These are phyloP conservation scores for Zaprionus ornatus DNA, from an alignment of 1,140 invertebrate species.

Conservation along the genomic window DNA sequence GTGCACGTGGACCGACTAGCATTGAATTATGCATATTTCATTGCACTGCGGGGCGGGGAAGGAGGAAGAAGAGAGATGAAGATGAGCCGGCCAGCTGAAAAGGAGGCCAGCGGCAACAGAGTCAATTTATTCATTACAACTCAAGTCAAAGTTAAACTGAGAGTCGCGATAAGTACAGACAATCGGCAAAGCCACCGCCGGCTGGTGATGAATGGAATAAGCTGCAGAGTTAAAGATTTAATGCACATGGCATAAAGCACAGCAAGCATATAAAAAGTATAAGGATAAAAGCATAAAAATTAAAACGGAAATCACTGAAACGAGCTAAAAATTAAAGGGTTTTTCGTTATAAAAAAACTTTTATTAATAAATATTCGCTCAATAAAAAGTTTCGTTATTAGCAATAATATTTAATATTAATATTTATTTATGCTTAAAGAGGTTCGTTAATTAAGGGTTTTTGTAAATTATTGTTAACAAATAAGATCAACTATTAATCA, in stretches of 20 bases:
- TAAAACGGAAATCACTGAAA: too few relatives aligned
- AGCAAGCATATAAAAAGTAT: neutral
- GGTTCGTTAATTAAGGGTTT: neutral
- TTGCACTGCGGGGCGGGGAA: constrained; percentile 35
- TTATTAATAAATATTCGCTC: neutral
- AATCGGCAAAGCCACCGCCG: neutral
- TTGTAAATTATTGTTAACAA: neutral
- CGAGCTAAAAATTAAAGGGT: too few relatives aligned
- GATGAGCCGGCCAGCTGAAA: constrained; percentile 19
- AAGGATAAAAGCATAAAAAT: neutral
- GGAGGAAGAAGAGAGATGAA: neutral
- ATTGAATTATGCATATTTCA: constrained; percentile 74
- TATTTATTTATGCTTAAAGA: too few relatives aligned
- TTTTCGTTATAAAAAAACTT: neutral
- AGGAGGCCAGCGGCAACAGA: constrained; percentile 26
- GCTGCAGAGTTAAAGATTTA: neutral
- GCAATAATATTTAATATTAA: too few relatives aligned
- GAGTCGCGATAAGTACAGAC: neutral
- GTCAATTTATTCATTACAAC: constrained; percentile 54
- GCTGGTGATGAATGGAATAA: constrained; percentile 3
- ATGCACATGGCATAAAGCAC: neutral
- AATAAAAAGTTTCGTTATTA: neutral
- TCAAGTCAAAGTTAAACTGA: neutral
- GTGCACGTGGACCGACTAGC: constrained; percentile 14
- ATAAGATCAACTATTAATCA: neutral